Evolutionary conservation across 2,888 invertebrate species (phyloP).

Genomic region (Morpho helenor): DNA sequence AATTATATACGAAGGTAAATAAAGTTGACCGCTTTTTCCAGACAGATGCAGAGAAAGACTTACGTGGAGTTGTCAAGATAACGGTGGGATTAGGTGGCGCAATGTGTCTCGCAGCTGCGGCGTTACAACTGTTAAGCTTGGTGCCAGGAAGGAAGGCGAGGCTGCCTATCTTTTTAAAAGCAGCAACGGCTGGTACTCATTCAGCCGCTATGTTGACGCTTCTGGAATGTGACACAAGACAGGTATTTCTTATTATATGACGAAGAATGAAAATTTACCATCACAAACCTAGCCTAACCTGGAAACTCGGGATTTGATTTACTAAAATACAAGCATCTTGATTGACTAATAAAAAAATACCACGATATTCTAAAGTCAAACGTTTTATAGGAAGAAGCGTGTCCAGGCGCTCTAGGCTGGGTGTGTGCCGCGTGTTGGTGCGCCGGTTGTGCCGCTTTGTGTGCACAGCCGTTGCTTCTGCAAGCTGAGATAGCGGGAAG

Average conservation of each 20-base stretch:
- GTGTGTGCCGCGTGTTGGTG: constrained; percentile 85
- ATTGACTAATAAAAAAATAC: too few species aligned
- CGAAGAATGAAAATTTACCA: too few species aligned
- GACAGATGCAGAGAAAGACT: constrained; percentile 64
- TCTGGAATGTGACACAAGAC: constrained; percentile 60
- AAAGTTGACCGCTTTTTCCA: constrained; percentile 23
- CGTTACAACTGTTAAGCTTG: constrained; percentile 54
- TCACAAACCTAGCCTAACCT: too few species aligned
- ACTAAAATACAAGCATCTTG: too few species aligned
- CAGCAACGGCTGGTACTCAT: constrained; percentile 61
- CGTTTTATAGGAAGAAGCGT: constrained; percentile 50
- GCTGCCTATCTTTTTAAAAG: constrained; percentile 54
- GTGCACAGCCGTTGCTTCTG: constrained; percentile 84
- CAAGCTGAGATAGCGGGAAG: constrained; percentile 84
- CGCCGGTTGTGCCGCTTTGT: constrained; percentile 84
- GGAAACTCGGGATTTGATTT: too few species aligned
- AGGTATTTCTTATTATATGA: constrained; percentile 35
- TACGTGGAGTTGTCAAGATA: constrained; percentile 60
- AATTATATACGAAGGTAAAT: not conserved
- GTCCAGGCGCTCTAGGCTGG: constrained; percentile 81
- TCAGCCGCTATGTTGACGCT: constrained; percentile 59
- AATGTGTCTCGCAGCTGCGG: constrained; percentile 61
- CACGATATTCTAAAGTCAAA: too few species aligned
- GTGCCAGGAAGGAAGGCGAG: constrained; percentile 46
- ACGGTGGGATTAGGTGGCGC: constrained; percentile 62